These are phyloP conservation scores for Rhagonycha fulva DNA, from an alignment of 2,888 invertebrate genomes.

Conservation along the genomic window DNA sequence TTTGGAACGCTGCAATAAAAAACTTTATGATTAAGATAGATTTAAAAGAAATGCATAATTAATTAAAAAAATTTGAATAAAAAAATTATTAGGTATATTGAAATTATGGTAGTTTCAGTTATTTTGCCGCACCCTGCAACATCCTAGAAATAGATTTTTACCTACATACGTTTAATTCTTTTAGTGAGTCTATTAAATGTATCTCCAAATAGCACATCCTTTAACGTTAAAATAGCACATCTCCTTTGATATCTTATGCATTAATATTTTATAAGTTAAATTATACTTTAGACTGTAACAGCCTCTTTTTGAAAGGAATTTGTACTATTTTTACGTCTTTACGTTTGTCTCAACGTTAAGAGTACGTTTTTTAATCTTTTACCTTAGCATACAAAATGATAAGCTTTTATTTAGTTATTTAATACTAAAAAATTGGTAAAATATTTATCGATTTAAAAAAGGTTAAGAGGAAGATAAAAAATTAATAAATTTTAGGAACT, in stretches of 20 bases:
- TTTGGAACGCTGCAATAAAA: too few species aligned
- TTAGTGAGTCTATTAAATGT: not conserved
- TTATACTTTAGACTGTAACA: not conserved
- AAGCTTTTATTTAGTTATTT: not conserved
- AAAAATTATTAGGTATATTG: too few species aligned
- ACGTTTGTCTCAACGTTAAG: not conserved
- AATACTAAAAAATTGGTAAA: not conserved
- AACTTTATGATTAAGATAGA: too few species aligned
- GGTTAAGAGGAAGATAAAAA: not conserved
- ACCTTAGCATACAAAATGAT: not conserved
- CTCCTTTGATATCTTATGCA: not conserved
- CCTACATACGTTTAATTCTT: not conserved
- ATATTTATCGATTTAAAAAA: not conserved
- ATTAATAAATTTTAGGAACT: not conserved
- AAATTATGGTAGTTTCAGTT: too few species aligned
- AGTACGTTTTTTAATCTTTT: not conserved
- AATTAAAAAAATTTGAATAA: too few species aligned
- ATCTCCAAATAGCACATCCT: not conserved
- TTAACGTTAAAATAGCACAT: not conserved
- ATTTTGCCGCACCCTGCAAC: not conserved
- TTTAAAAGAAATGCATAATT: too few species aligned
- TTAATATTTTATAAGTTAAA: not conserved
- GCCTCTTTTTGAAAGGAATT: not conserved
- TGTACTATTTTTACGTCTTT: not conserved
- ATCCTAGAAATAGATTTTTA: not conserved